Evolutionary conservation across 2,797 vertebrate genomes (phyloP), one percentile per base, ranked within the genome.

Genomic region (Gymnothorax javanicus): DNA sequence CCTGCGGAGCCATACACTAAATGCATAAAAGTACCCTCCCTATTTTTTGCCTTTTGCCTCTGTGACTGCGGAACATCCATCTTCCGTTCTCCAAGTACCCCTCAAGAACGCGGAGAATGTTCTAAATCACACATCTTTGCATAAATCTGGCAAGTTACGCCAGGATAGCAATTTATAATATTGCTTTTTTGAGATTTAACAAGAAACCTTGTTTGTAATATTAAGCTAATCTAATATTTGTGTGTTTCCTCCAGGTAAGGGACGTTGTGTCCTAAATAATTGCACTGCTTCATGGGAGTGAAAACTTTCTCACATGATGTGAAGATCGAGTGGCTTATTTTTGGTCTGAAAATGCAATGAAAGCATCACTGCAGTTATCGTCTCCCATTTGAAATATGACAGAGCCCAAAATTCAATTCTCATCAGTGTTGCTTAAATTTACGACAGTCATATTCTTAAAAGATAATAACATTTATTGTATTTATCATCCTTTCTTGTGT

Each of bases 401-500:
- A 8, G 12, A 62, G 4, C 33, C 67, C 17, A 67, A 85, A 85
- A 57, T 71, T 25, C 62, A 62, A 43, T 85, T 85, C 67, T 33
- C 69, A 54, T 85, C 25, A 69, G 84, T 20, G 64, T 84, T 71
- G 25, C 43, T 12, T n/a, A 92, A 92, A 94, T 94, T 94, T 93
- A 95, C 90, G 93, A 92, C 91, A 92, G 90, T 85, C 89, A 89
- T 94, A 90, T 94, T 94, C 93, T 93, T 94, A 94, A 94, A 94
- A 94, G 94, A 95, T 95, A 94, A 95, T 95, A 94, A 93, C 91
- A 91, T 95, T 94, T 94, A 94, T 93, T 86, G 88, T 85, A 84
- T 69, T 84, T 77, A 89, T 89, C 89, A 87, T 89, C 75, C 54
- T 91, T 93, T 93, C 94, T 92, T 93, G 93, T 94, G 95, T 93